Percentiles rank a stretch among this genome's conserved stretches.
phyloP scores from a whole-genome alignment of 2,888 invertebrate species.

The Lingula anatina region DNA sequence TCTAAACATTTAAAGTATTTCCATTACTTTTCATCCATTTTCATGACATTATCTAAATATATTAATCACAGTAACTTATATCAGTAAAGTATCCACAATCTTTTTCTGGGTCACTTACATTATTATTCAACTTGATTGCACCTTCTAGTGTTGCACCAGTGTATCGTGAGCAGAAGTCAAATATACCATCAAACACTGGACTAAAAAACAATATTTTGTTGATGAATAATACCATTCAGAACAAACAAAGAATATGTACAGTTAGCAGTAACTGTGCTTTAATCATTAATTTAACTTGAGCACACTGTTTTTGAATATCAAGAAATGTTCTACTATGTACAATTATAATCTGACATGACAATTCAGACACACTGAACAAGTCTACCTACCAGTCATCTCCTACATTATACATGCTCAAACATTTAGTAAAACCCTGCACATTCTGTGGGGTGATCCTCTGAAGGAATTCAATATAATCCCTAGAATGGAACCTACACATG shows the following conservation, averaged over 20 bases:
- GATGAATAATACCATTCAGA: background rate
- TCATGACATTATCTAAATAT: too few relatives aligned
- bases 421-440: constrained; percentile 87
- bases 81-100: too few relatives aligned
- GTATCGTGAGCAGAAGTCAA: constrained; percentile 96
- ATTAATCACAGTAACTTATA: too few relatives aligned
- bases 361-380: too few relatives aligned
- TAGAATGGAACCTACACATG: constrained; percentile 96
- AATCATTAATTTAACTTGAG: too few relatives aligned
- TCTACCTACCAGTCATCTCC: constrained; percentile 79
- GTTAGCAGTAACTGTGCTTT: background rate
- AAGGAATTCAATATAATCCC: constrained; percentile 96
- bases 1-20: too few relatives aligned
- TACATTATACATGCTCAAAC: constrained; percentile 90
- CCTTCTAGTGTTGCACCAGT: constrained; percentile 97
- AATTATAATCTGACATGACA: too few relatives aligned
- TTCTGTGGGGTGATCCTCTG: constrained; percentile 93
- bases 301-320: too few relatives aligned
- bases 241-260: background rate
- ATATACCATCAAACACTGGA: constrained; percentile 77
- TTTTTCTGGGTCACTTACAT: too few relatives aligned
- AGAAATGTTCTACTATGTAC: too few relatives aligned
- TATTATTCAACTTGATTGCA: constrained; percentile 91
- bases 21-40: too few relatives aligned
- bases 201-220: constrained; percentile 36